phyloP scores from a whole-genome alignment of 2,888 invertebrate genomes.

The Epirrita christyi region DNA sequence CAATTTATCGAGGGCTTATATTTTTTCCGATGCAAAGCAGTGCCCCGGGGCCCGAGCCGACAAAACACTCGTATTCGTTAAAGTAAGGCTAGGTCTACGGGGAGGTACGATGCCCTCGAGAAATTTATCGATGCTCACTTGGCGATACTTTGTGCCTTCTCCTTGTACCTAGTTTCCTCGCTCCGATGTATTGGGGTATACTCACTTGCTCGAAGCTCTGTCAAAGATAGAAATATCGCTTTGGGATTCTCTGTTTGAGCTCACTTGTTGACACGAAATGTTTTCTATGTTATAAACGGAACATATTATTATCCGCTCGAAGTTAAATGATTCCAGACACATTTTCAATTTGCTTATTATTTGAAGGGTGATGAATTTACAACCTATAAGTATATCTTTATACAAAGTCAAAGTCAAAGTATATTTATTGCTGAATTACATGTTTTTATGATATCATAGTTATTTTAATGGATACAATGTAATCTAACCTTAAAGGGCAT shows the following conservation, averaged over 20 bases:
- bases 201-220: slow-evolving; percentile 28
- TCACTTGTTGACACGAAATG: slow-evolving; percentile 24
- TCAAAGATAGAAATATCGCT: slow-evolving; percentile 32
- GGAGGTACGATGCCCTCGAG: slow-evolving; percentile 64
- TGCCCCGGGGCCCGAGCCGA: slow-evolving; percentile 29
- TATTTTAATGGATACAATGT: no score
- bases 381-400: no score
- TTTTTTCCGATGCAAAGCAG: slow-evolving; percentile 77
- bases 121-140: slow-evolving; percentile 71
- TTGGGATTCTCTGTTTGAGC: slow-evolving; percentile 27
- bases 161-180: slow-evolving; percentile 11
- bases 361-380: no score
- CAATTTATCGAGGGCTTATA: slow-evolving; percentile 62
- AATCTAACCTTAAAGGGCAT: no score
- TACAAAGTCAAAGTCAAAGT: no score
- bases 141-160: slow-evolving; percentile 57
- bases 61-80: slow-evolving; percentile 18
- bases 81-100: slow-evolving; percentile 40
- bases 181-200: slow-evolving; percentile 3
- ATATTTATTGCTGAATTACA: no score
- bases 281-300: no score
- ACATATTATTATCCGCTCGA: no score
- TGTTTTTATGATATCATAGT: no score
- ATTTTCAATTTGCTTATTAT: no score
- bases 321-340: no score